Evolutionary conservation across 2,113 vertebrate genomes (phyloP).

Genomic region (Strix uralensis): DNA sequence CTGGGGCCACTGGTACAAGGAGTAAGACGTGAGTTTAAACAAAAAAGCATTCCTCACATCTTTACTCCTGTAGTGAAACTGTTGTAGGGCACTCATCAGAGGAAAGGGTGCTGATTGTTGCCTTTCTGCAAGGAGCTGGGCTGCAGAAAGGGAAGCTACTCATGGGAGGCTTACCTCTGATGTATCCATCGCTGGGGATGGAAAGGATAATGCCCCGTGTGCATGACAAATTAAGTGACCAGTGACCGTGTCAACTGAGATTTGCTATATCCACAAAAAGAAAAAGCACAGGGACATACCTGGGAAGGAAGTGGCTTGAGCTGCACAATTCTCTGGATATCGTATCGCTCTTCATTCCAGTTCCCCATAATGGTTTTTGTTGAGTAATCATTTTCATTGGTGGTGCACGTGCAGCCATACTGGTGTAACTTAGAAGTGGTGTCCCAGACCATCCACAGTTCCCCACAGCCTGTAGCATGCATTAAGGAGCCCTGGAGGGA

Average conservation of each 20-base stretch:
- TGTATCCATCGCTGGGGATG: neutral
- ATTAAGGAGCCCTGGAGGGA: conserved; percentile 54
- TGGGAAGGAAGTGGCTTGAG: conserved; percentile 73
- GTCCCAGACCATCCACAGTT: conserved; percentile 69
- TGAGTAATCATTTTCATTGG: conserved; percentile 69
- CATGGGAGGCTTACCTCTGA: neutral
- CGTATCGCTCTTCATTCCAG: conserved; percentile 74
- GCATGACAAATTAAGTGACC: neutral
- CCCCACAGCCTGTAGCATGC: conserved; percentile 68
- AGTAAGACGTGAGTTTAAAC: neutral
- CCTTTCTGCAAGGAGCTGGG: neutral
- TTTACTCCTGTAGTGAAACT: neutral
- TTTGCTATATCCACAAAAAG: neutral
- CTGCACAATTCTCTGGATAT: conserved; percentile 39
- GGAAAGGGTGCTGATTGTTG: neutral
- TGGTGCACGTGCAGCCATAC: conserved; percentile 75
- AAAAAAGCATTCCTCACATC: neutral
- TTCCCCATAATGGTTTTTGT: conserved; percentile 69
- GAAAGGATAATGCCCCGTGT: neutral
- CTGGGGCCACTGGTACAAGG: neutral
- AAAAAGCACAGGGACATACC: conserved; percentile 20
- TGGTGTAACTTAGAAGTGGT: conserved; percentile 65
- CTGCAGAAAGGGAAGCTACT: neutral
- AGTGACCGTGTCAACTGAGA: neutral
- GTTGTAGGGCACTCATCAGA: neutral